A percentile compares a stretch with the other conserved stretches of the same genome.
Evolutionary conservation across 2,113 vertebrate species (phyloP).

Genomic region (Salvelinus fontinalis): DNA sequence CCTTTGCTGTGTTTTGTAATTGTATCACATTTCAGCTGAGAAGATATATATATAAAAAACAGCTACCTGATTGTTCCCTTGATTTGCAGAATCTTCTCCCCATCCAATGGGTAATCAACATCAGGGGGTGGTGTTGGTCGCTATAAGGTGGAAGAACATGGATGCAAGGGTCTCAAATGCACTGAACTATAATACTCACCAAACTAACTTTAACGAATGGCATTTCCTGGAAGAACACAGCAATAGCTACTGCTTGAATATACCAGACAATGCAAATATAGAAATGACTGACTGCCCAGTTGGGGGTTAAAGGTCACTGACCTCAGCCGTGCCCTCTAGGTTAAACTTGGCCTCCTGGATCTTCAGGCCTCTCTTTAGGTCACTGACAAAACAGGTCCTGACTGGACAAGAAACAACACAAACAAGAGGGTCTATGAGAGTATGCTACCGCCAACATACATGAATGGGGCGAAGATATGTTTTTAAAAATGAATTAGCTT

Average conservation of each 20-base stretch:
- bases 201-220: too few relatives aligned
- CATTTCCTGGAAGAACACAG: neutral
- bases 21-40: neutral
- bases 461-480: too few relatives aligned
- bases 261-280: neutral
- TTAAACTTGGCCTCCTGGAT: slow-evolving; percentile 96
- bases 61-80: slow-evolving; percentile 90
- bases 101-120: slow-evolving; percentile 92
- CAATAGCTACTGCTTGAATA: too few relatives aligned
- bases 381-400: slow-evolving; percentile 93
- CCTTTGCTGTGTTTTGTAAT: neutral
- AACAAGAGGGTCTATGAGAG: too few relatives aligned
- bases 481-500: too few relatives aligned
- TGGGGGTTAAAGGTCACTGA: slow-evolving; percentile 51
- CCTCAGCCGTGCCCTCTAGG: slow-evolving; percentile 87
- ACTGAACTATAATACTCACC: too few relatives aligned
- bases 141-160: slow-evolving; percentile 63
- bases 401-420: slow-evolving; percentile 69
- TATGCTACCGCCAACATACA: too few relatives aligned
- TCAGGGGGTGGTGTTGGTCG: slow-evolving; percentile 87
- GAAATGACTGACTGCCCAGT: neutral
- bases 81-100: slow-evolving; percentile 93
- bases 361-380: slow-evolving; percentile 90
- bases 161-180: neutral
- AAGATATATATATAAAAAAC: neutral